These are phyloP conservation scores for Meleagris gallopavo DNA, from an alignment of 2,113 vertebrate genomes.

Conservation along the genomic window DNA sequence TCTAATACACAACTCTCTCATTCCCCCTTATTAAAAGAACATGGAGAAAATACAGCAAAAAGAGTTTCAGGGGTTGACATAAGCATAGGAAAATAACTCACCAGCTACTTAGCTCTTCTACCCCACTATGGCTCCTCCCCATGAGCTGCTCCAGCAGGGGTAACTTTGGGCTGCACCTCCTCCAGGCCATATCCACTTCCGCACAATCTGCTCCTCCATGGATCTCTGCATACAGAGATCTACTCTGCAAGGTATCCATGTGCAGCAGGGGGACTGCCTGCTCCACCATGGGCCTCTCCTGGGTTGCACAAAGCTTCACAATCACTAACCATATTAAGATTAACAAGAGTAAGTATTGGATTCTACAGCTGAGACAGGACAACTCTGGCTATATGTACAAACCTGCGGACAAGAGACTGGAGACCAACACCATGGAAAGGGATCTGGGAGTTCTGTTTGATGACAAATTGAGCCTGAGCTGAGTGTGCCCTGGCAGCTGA, in stretches of 20 bases:
- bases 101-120: neutral
- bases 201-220: neutral
- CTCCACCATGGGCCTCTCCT: neutral
- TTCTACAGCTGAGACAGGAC: neutral
- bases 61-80: neutral
- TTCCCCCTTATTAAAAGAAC: neutral
- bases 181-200: neutral
- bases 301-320: neutral
- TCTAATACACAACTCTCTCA: neutral
- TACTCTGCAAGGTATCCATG: neutral
- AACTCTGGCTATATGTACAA: neutral
- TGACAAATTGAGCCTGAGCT: neutral
- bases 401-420: neutral
- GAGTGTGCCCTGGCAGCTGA: neutral
- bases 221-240: neutral
- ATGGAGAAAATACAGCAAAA: neutral
- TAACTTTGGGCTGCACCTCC: neutral
- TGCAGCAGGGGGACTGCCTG: neutral
- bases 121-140: neutral
- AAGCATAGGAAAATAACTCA: neutral
- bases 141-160: neutral
- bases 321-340: neutral
- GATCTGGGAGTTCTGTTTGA: neutral
- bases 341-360: neutral
- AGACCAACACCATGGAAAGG: neutral